Evolutionary conservation across 2,113 vertebrate genomes (phyloP).

Genomic region (Cettia cetti): DNA sequence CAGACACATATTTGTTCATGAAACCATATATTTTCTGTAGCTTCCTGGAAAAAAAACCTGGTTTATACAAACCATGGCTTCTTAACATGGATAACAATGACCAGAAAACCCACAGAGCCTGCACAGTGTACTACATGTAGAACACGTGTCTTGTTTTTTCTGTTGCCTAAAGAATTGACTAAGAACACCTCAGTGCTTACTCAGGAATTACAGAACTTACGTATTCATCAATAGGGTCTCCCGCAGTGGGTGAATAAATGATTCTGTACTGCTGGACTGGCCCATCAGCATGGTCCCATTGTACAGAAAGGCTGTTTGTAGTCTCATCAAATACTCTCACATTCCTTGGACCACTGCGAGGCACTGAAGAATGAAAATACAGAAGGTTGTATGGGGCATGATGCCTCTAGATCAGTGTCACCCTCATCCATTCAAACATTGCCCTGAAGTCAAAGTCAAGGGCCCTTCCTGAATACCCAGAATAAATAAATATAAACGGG

Average conservation of each 20-base stretch:
- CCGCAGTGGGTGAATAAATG: conserved; percentile 84
- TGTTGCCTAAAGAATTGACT: neutral
- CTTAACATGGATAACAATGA: neutral
- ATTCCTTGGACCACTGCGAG: conserved; percentile 89
- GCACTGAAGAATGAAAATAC: conserved; percentile 75
- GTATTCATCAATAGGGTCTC: conserved; percentile 91
- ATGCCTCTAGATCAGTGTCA: neutral
- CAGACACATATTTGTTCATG: neutral
- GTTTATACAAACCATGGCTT: neutral
- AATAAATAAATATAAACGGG: neutral
- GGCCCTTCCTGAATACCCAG: neutral
- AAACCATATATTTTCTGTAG: neutral
- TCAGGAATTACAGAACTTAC: conserved; percentile 74
- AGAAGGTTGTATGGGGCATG: neutral
- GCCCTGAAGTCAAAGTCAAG: neutral
- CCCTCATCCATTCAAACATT: neutral
- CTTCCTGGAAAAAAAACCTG: neutral
- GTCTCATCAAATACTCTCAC: conserved; percentile 89
- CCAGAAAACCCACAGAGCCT: neutral
- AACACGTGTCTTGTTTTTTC: neutral
- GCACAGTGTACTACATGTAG: neutral
- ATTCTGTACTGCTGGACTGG: conserved; percentile 92
- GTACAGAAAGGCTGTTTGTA: conserved; percentile 88
- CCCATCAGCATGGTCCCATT: conserved; percentile 96
- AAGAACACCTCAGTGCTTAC: neutral